A percentile compares a stretch with the other conserved stretches of the same genome.
Conservation (phyloP, 2,888 invertebrate genomes). For the Trissoscelio sp. region DNA sequence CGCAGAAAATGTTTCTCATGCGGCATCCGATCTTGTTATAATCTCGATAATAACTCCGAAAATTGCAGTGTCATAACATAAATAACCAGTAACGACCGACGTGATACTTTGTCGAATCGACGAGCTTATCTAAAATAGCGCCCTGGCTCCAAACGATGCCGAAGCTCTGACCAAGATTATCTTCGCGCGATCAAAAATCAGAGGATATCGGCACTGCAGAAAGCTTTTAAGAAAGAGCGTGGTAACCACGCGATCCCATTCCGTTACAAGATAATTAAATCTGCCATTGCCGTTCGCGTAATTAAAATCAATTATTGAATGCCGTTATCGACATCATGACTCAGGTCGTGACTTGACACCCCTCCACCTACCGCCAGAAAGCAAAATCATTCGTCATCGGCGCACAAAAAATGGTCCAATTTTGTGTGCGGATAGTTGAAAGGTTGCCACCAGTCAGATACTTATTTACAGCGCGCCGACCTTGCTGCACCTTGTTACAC, state of each 20-base stretch:
- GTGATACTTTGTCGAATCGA: conserved; percentile 43
- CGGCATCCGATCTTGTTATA: conserved; percentile 47
- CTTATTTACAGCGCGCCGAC: conserved; percentile 43
- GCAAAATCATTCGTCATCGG: conserved; percentile 38
- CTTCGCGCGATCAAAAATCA: conserved; percentile 59
- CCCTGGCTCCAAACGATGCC: not conserved
- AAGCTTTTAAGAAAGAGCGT: conserved; percentile 68
- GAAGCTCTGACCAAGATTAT: conserved; percentile 30
- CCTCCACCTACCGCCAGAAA: conserved; percentile 16
- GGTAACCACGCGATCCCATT: conserved; percentile 67
- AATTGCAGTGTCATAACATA: conserved; percentile 57
- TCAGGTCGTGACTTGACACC: conserved; percentile 41
- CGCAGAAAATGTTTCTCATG: conserved; percentile 47
- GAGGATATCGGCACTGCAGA: conserved; percentile 51
- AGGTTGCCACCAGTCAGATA: conserved; percentile 7
- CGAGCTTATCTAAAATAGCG: conserved; percentile 12
- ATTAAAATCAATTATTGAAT: conserved; percentile 77
- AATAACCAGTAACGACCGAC: conserved; percentile 54
- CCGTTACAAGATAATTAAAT: conserved; percentile 76
- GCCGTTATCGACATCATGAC: conserved; percentile 56
- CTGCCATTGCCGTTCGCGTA: conserved; percentile 74
- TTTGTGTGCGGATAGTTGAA: conserved; percentile 17
- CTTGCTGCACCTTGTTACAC: conserved; percentile 32
- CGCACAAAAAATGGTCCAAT: conserved; percentile 34
- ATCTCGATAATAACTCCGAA: conserved; percentile 54